A percentile compares a stretch with the other conserved stretches of the same genome.
Conservation (phyloP, 2,888 invertebrate genomes). For the Euphydryas editha region DNA sequence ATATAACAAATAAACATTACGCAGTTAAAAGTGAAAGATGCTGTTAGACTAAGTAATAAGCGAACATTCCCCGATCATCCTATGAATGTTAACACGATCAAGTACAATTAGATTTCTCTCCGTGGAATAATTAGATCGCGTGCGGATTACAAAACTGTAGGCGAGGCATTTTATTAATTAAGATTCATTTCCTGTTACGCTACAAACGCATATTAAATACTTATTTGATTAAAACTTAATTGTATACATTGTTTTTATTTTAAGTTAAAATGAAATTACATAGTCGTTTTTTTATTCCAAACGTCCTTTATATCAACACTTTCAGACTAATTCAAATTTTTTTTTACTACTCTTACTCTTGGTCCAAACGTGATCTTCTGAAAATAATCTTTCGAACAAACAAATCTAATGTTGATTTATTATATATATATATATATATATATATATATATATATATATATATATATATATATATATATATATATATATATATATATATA, state of each 20-base stretch:
- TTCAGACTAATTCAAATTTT: too few relatives aligned
- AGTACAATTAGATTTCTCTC: conserved; percentile 34
- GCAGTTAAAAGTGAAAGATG: conserved; percentile 5
- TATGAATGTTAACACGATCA: conserved; percentile 15
- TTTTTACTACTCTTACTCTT: too few relatives aligned
- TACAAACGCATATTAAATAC: conserved; percentile 4
- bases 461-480: too few relatives aligned
- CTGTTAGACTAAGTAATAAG: neutral
- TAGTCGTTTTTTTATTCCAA: too few relatives aligned
- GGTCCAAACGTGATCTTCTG: too few relatives aligned
- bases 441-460: too few relatives aligned
- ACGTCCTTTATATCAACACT: too few relatives aligned
- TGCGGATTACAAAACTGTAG: conserved; percentile 21
- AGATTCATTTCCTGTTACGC: conserved; percentile 22
- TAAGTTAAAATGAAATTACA: too few relatives aligned
- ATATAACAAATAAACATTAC: neutral
- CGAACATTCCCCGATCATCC: neutral
- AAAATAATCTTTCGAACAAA: too few relatives aligned
- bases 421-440: too few relatives aligned
- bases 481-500: too few relatives aligned
- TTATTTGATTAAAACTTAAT: neutral
- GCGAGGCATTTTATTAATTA: conserved; percentile 13
- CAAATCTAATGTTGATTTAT: too few relatives aligned
- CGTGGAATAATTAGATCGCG: conserved; percentile 29
- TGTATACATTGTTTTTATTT: neutral